These are phyloP conservation scores for Drosophila paucipuncta DNA, from an alignment of 2,888 invertebrate genomes.

Conservation along the genomic window DNA sequence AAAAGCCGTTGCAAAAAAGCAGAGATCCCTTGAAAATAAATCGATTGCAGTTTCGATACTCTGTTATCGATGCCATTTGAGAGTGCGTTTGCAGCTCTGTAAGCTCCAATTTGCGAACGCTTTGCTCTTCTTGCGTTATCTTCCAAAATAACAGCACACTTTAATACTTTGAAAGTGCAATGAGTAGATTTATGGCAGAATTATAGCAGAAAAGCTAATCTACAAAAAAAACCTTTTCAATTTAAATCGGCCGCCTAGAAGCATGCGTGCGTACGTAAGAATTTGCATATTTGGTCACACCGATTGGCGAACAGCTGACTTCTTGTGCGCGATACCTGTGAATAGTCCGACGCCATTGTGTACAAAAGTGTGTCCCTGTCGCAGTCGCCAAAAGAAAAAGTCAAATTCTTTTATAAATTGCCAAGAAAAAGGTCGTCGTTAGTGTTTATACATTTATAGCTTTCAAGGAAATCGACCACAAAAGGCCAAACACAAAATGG, in stretches of 20 bases:
- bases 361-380: constrained; percentile 61
- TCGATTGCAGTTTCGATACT: not conserved
- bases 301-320: constrained; percentile 35
- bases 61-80: not conserved
- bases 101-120: not conserved
- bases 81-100: not conserved
- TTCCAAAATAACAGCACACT: not conserved
- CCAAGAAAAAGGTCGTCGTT: constrained; percentile 43
- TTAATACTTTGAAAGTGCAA: not conserved
- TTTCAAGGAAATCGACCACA: constrained; percentile 47
- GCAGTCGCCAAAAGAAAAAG: constrained; percentile 46
- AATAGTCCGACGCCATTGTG: constrained; percentile 60
- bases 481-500: constrained; percentile 53
- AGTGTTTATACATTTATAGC: constrained; percentile 51
- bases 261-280: not conserved
- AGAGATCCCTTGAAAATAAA: not conserved
- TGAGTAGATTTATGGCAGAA: not conserved
- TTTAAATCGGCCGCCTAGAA: constrained; percentile 15
- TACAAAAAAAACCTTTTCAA: not conserved
- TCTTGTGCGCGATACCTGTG: constrained; percentile 39
- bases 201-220: not conserved
- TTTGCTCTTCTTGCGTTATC: not conserved
- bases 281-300: constrained; percentile 22
- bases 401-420: constrained; percentile 46
- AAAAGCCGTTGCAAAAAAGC: constrained; percentile 1